Percentiles rank a stretch among this genome's conserved stretches.
phyloP scores from a whole-genome alignment of 2,888 invertebrate species.

The Unio pictorum region DNA sequence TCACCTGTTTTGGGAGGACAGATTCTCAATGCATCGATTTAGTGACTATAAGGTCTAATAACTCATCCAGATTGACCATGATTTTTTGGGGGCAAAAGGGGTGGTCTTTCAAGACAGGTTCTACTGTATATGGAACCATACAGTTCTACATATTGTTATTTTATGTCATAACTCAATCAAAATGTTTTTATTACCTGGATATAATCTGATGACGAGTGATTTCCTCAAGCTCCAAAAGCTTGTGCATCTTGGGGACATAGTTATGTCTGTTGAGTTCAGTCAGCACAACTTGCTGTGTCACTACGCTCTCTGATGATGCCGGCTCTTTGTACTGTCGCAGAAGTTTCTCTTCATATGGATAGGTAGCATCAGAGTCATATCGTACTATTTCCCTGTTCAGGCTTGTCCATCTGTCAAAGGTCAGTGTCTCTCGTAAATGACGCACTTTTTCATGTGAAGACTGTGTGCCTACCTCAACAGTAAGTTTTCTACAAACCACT shows the following conservation, averaged over 20 bases:
- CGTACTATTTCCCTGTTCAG: constrained; percentile 59
- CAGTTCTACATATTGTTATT: too few relatives aligned
- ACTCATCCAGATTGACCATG: too few relatives aligned
- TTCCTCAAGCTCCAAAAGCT: constrained; percentile 65
- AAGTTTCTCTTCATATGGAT: constrained; percentile 28
- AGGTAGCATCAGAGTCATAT: constrained; percentile 21
- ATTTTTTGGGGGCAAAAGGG: too few relatives aligned
- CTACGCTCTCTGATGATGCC: constrained; percentile 48
- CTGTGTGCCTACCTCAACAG: constrained; percentile 61
- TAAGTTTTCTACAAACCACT: constrained; percentile 58
- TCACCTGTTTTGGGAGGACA: too few relatives aligned
- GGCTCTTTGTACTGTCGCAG: constrained; percentile 60
- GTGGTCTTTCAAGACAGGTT: too few relatives aligned
- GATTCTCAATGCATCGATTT: too few relatives aligned
- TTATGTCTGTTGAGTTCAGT: constrained; percentile 64
- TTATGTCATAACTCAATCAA: too few relatives aligned
- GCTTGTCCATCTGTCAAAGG: constrained; percentile 66
- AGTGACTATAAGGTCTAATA: too few relatives aligned
- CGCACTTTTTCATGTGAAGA: constrained; percentile 53
- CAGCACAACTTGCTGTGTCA: constrained; percentile 58
- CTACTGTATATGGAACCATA: too few relatives aligned
- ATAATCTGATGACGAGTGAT: constrained; percentile 62
- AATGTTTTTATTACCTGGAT: constrained; percentile 46
- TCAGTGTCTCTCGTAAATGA: constrained; percentile 51
- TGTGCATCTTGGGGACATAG: constrained; percentile 68